Percentiles rank a stretch among this genome's conserved stretches.
phyloP scores from a whole-genome alignment of 2,888 invertebrate genomes.

The Chymomyza amoena region DNA sequence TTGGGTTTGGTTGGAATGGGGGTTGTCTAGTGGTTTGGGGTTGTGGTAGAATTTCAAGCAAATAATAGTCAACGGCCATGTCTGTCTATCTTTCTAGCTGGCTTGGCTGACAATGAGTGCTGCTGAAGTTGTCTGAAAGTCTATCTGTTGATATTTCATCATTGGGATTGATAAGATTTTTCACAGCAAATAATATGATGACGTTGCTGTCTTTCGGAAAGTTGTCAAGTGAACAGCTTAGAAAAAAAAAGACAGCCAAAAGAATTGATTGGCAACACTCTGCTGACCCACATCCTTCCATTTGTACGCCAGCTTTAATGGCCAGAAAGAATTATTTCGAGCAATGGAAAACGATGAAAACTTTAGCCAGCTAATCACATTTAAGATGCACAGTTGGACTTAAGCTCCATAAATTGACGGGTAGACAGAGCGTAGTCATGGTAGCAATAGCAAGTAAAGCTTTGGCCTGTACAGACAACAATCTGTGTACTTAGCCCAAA shows the following conservation, averaged over 20 bases:
- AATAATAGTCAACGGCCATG: constrained; percentile 53
- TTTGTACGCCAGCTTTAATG: constrained; percentile 8
- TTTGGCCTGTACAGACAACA: background rate
- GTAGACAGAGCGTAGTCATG: constrained; percentile 45
- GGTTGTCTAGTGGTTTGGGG: constrained; percentile 18
- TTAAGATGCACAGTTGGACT: constrained; percentile 50
- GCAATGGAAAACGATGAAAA: constrained; percentile 32
- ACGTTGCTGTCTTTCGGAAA: constrained; percentile 13
- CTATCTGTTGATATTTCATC: constrained; percentile 48
- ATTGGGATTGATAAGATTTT: constrained; percentile 57
- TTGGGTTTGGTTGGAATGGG: background rate
- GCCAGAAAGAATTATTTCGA: background rate
- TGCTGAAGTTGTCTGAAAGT: background rate
- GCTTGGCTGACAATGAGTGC: constrained; percentile 22
- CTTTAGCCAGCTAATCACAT: constrained; percentile 47
- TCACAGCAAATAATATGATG: constrained; percentile 37
- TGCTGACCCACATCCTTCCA: constrained; percentile 42
- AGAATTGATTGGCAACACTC: constrained; percentile 46
- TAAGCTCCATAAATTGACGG: constrained; percentile 71
- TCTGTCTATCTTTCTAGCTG: constrained; percentile 57
- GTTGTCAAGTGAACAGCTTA: background rate
- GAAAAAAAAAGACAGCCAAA: background rate
- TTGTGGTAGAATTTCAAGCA: constrained; percentile 22
- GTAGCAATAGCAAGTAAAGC: background rate
- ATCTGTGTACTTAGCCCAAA: constrained; percentile 12